Evolutionary conservation across 2,888 invertebrate species (phyloP).

Genomic region (Icerya purchasi): DNA sequence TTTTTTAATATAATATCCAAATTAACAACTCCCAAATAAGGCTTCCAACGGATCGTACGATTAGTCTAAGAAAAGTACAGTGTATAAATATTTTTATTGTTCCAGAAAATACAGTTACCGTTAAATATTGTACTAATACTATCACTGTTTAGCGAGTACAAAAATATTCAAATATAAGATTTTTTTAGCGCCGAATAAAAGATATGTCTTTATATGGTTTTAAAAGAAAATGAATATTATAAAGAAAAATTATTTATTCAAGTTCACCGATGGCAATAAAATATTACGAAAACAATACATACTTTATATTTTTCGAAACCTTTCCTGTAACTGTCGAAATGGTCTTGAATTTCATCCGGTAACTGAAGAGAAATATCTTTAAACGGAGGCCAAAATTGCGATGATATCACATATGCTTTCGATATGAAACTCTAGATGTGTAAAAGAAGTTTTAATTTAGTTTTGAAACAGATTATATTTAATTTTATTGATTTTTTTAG

Average conservation of each 20-base stretch:
- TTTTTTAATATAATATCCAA: constrained; percentile 74
- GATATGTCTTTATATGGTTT: no score
- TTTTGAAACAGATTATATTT: no score
- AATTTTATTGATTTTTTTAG: no score
- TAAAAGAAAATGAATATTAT: no score
- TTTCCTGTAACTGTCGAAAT: constrained; percentile 67
- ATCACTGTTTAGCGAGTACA: no score
- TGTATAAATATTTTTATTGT: no score
- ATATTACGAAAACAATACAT: constrained; percentile 3
- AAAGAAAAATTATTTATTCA: no score
- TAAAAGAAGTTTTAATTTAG: no score
- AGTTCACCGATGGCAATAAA: neutral
- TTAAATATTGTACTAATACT: no score
- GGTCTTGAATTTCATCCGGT: constrained; percentile 54
- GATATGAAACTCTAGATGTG: neutral
- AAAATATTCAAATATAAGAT: no score
- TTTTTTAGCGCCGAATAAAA: no score
- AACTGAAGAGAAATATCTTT: constrained; percentile 81
- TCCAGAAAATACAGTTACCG: no score
- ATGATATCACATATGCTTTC: constrained; percentile 44
- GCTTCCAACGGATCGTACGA: constrained; percentile 80
- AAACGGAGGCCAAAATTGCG: constrained; percentile 95
- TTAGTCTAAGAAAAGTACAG: constrained; percentile 38
- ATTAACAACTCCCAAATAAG: constrained; percentile 75
- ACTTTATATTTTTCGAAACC: constrained; percentile 71